phyloP scores from a whole-genome alignment of 2,888 invertebrate genomes.

The Ennomos fuscantarius region DNA sequence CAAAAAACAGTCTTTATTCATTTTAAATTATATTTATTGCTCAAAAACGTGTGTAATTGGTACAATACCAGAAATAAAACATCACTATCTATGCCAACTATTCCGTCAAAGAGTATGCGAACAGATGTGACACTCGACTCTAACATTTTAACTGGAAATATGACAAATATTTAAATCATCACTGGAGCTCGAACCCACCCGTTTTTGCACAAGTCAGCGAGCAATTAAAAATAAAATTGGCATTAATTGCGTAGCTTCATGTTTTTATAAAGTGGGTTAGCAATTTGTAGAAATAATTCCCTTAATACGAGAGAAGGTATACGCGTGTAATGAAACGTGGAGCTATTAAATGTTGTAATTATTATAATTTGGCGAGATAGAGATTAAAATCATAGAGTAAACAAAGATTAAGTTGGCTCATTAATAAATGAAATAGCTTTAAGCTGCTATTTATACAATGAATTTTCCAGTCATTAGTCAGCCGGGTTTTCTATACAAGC shows the following conservation, averaged over 20 bases:
- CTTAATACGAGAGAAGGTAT: conserved; percentile 59
- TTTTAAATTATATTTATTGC: conserved; percentile 39
- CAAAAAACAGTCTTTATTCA: not conserved
- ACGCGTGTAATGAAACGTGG: conserved; percentile 60
- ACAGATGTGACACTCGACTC: conserved; percentile 32
- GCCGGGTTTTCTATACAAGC: conserved; percentile 7
- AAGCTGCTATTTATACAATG: conserved; percentile 14
- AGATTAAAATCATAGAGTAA: conserved; percentile 51
- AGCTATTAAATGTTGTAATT: conserved; percentile 67
- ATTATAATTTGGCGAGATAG: conserved; percentile 67
- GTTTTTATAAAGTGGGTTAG: conserved; percentile 74
- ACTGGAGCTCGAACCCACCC: conserved; percentile 44
- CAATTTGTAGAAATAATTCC: conserved; percentile 75
- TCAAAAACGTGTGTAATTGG: conserved; percentile 23
- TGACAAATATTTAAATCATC: conserved; percentile 48
- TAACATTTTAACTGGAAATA: conserved; percentile 42
- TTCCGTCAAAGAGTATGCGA: conserved; percentile 47
- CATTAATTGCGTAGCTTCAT: conserved; percentile 68
- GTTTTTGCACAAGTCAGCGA: conserved; percentile 44
- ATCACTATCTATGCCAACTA: conserved; percentile 33
- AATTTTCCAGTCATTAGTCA: conserved; percentile 3
- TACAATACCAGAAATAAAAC: conserved; percentile 26
- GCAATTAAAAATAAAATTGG: conserved; percentile 81
- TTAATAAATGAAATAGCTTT: conserved; percentile 24
- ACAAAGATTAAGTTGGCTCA: conserved; percentile 30